phyloP scores from a whole-genome alignment of 2,888 invertebrate species.

The Phanerotoma sp. region DNA sequence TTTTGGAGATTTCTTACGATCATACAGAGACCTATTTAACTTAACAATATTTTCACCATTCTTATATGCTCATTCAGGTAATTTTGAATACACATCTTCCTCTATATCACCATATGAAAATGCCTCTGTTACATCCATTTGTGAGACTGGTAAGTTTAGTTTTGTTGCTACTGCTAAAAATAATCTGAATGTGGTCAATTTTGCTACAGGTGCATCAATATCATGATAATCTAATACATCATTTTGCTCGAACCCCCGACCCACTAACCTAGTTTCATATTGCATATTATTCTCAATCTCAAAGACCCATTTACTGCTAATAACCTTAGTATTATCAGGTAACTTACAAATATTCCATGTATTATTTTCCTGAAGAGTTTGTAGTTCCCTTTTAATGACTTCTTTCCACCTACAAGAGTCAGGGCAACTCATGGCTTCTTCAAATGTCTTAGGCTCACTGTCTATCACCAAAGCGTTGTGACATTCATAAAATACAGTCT shows the following conservation, averaged over 20 bases:
- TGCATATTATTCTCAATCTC: constrained; percentile 26
- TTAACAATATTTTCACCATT: background rate
- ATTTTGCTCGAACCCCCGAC: constrained; percentile 6
- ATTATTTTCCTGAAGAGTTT: no score
- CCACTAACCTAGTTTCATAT: constrained; percentile 6
- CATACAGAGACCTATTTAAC: background rate
- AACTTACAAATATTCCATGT: background rate
- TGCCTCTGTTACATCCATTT: constrained; percentile 30
- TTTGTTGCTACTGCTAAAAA: constrained; percentile 24
- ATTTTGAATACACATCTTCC: constrained; percentile 28
- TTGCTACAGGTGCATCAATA: constrained; percentile 27
- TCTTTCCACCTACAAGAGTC: no score
- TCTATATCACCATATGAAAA: constrained; percentile 30
- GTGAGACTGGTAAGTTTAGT: constrained; percentile 26
- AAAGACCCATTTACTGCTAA: constrained; percentile 23
- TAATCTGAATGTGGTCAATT: constrained; percentile 15
- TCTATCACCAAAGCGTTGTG: no score
- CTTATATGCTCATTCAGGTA: constrained; percentile 7
- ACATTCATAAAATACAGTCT: no score
- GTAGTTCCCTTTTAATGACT: no score
- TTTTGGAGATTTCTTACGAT: background rate
- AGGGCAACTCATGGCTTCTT: no score
- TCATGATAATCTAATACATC: constrained; percentile 13
- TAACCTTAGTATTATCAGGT: background rate
- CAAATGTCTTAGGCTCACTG: no score